phyloP scores from a whole-genome alignment of 2,113 vertebrate species.

The Ageneiosus marmoratus region DNA sequence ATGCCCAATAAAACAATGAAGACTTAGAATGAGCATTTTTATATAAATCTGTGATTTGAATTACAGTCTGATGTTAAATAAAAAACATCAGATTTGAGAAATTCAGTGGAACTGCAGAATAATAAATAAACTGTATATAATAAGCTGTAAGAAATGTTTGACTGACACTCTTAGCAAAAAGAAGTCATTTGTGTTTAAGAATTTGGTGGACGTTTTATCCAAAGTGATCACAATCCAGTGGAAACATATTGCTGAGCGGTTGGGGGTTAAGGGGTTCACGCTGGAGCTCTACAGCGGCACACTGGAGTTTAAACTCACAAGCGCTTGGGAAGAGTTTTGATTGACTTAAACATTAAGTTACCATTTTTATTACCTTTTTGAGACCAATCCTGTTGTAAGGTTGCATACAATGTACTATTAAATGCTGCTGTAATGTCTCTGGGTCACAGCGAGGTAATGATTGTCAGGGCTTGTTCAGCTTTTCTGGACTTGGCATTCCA shows the following conservation, averaged over 20 bases:
- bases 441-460: constrained; percentile 64
- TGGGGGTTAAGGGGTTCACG: not conserved
- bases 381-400: not conserved
- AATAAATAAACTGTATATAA: not conserved
- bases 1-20: not conserved
- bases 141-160: not conserved
- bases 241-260: not conserved
- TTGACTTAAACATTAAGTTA: not conserved
- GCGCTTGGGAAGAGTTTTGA: not conserved
- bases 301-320: not conserved
- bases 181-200: not conserved
- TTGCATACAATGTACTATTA: constrained; percentile 1
- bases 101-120: not conserved
- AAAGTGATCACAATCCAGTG: not conserved
- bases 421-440: constrained; percentile 41
- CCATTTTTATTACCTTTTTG: not conserved
- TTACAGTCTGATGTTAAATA: not conserved
- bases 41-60: not conserved
- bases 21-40: not conserved
- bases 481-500: constrained; percentile 49
- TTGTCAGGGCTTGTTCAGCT: constrained; percentile 53
- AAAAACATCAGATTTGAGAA: not conserved
- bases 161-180: not conserved
- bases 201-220: not conserved
- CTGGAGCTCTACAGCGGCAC: not conserved